These are phyloP conservation scores for Meiosimyza platycephala DNA, from an alignment of 2,888 invertebrate species.

Conservation along the genomic window DNA sequence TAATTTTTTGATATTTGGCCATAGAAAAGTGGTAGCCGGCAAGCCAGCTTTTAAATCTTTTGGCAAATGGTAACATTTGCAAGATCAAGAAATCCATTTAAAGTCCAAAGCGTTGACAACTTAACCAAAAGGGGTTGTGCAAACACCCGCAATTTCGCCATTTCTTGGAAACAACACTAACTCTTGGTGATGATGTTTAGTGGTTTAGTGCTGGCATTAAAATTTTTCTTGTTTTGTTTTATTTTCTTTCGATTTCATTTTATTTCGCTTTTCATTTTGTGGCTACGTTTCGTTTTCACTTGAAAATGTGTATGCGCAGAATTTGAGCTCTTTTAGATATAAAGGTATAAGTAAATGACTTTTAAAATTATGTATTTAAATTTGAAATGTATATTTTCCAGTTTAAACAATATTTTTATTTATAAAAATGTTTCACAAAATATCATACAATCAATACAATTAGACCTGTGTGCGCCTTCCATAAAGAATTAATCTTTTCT, in stretches of 20 bases:
- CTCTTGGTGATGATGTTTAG: not conserved
- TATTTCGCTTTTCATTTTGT: not conserved
- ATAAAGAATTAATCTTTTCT: no score
- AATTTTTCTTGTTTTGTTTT: not conserved
- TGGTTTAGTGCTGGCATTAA: not conserved
- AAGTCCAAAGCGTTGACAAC: constrained; percentile 16
- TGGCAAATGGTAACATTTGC: constrained; percentile 2
- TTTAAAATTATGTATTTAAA: no score
- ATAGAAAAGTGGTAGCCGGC: constrained; percentile 35
- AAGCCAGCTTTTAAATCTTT: not conserved
- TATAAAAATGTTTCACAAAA: no score
- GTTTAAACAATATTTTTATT: no score
- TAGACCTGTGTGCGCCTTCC: no score
- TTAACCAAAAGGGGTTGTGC: constrained; percentile 22
- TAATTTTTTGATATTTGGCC: constrained; percentile 19
- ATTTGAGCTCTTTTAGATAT: no score
- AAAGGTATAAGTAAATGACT: no score
- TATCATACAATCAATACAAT: no score
- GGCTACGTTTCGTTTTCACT: constrained; percentile 15
- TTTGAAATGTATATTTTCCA: no score
- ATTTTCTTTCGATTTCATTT: constrained; percentile 22
- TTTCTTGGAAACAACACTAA: constrained; percentile 57
- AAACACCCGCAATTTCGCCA: constrained; percentile 67
- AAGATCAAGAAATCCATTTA: constrained; percentile 40
- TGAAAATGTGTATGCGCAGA: not conserved